phyloP scores from a whole-genome alignment of 1,140 invertebrate species.

The Hestina assimilis region DNA sequence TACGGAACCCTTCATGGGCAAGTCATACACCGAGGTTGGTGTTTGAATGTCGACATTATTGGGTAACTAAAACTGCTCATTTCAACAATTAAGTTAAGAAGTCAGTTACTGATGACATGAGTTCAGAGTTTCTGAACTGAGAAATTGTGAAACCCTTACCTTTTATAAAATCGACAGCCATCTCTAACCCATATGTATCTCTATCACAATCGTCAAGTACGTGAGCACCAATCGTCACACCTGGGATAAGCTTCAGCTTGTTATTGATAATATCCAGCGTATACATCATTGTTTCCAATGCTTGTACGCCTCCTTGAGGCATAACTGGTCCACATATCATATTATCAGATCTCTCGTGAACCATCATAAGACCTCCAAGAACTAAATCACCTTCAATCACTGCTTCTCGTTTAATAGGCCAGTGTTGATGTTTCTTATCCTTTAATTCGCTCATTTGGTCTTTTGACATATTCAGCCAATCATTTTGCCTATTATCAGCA shows the following conservation, averaged over 20 bases:
- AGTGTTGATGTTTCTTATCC: constrained; percentile 75
- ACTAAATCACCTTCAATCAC: constrained; percentile 91
- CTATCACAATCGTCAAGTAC: constrained; percentile 97
- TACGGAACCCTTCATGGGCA: too few relatives aligned
- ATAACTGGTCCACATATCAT: constrained; percentile 89
- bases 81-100: too few relatives aligned
- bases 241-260: constrained; percentile 81
- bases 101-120: too few relatives aligned
- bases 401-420: constrained; percentile 93
- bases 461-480: constrained; percentile 56
- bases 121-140: too few relatives aligned
- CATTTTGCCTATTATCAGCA: constrained; percentile 31
- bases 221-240: constrained; percentile 91
- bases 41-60: too few relatives aligned
- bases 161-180: constrained; percentile 98
- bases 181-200: constrained; percentile 96
- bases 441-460: constrained; percentile 59
- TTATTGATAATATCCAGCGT: constrained; percentile 92
- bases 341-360: constrained; percentile 46
- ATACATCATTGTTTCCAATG: constrained; percentile 94
- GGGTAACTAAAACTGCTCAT: too few relatives aligned
- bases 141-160: too few relatives aligned
- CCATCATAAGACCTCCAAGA: constrained; percentile 94
- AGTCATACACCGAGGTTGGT: too few relatives aligned
- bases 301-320: constrained; percentile 95